phyloP scores from a whole-genome alignment of 1,140 invertebrate genomes.

The Daktulosphaira vitifoliae region DNA sequence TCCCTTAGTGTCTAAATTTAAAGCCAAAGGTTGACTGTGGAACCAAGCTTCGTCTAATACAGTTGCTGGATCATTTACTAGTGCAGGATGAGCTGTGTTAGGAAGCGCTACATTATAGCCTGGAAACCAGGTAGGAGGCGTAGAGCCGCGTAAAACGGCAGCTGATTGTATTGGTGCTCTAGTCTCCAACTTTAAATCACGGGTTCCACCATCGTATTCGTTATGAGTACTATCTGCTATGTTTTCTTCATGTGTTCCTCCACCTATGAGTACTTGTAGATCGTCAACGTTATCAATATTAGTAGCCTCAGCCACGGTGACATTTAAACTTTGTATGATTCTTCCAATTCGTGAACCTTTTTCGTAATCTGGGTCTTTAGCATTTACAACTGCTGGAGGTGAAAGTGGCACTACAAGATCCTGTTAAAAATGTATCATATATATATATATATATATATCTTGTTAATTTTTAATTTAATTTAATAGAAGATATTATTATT shows the following conservation, averaged over 20 bases:
- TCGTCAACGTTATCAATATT: background rate
- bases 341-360: background rate
- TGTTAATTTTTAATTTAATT: no score
- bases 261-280: background rate
- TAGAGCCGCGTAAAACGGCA: slow-evolving; percentile 8
- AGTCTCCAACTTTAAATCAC: background rate
- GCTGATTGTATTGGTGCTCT: background rate
- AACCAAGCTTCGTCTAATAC: slow-evolving; percentile 17
- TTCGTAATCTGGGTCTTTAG: slow-evolving; percentile 5
- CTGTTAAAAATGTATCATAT: no score
- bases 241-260: background rate
- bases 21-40: slow-evolving; percentile 9
- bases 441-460: no score
- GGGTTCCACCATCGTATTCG: background rate
- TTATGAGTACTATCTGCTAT: background rate
- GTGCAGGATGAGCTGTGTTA: background rate
- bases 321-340: background rate
- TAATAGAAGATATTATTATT: no score
- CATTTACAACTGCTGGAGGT: background rate
- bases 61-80: background rate
- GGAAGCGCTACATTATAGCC: slow-evolving; percentile 16
- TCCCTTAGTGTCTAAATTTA: slow-evolving; percentile 4
- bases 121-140: slow-evolving; percentile 11
- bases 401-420: slow-evolving; percentile 1
- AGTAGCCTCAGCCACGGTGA: background rate